Percentiles rank a stretch among this genome's conserved stretches.
phyloP scores from a whole-genome alignment of 2,888 invertebrate genomes.

The Oligia latruncula region DNA sequence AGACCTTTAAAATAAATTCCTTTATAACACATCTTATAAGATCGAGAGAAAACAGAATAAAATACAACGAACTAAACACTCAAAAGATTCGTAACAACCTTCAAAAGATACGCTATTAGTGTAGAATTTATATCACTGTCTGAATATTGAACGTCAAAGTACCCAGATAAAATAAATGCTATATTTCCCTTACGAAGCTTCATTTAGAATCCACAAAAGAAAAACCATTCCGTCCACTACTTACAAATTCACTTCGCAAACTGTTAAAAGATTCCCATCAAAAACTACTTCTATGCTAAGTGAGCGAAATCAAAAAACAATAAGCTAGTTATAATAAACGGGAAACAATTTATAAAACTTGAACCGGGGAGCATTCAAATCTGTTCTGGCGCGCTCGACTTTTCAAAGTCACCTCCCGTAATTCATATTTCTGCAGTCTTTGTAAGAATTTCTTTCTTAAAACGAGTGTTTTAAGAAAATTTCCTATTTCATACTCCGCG shows the following conservation, averaged over 20 bases:
- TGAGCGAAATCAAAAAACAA: constrained; percentile 66
- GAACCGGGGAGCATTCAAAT: constrained; percentile 67
- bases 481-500: constrained; percentile 59
- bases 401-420: constrained; percentile 79
- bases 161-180: constrained; percentile 1
- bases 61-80: not conserved
- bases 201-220: constrained; percentile 37
- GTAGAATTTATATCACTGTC: not conserved
- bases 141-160: not conserved
- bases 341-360: constrained; percentile 75
- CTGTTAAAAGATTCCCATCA: constrained; percentile 57
- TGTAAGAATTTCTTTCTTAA: constrained; percentile 66
- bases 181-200: constrained; percentile 9
- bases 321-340: constrained; percentile 70
- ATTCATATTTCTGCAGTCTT: constrained; percentile 77
- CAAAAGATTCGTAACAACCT: not conserved
- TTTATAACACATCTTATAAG: not conserved
- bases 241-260: constrained; percentile 49
- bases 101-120: not conserved
- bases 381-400: constrained; percentile 71
- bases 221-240: constrained; percentile 26
- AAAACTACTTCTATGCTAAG: constrained; percentile 61
- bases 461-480: constrained; percentile 60
- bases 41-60: not conserved
- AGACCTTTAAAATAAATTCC: not conserved